These are phyloP conservation scores for Spongilla lacustris DNA, from an alignment of 37 sponge, comb jelly and placozoan species.

Conservation along the genomic window DNA sequence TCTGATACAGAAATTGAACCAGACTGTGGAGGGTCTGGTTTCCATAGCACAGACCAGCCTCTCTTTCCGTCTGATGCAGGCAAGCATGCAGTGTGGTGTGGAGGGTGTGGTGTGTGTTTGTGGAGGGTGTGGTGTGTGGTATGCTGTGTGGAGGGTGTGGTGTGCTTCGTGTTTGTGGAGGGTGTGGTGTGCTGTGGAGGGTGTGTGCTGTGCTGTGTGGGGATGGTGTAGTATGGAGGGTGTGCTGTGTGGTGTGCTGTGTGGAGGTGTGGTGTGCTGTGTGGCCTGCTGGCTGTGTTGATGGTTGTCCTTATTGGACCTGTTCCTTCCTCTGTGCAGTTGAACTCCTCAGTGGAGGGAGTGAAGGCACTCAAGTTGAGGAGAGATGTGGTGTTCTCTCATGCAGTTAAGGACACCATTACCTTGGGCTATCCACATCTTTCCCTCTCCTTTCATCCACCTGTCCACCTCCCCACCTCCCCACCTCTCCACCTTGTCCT, in stretches of 20 bases:
- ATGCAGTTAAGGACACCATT: conserved; percentile 41
- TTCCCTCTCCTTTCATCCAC: not conserved
- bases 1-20: conserved; percentile 41
- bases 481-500: not conserved
- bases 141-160: no score
- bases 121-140: no score
- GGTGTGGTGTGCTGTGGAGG: no score
- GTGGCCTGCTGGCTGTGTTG: no score
- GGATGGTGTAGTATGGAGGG: no score
- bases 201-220: no score
- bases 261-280: no score
- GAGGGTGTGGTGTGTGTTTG: no score
- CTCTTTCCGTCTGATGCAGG: conserved; percentile 54
- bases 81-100: conserved; percentile 1
- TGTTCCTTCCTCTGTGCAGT: not conserved
- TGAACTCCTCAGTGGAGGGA: conserved; percentile 34
- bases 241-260: no score
- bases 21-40: conserved; percentile 69
- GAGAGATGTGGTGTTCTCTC: conserved; percentile 80
- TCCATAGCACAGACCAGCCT: conserved; percentile 56
- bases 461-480: not conserved
- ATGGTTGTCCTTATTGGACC: no score
- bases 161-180: no score
- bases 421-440: not conserved
- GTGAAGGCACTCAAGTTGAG: conserved; percentile 40